Conservation (phyloP, 2,888 invertebrate genomes). For the Aproaerema taeniolella region DNA sequence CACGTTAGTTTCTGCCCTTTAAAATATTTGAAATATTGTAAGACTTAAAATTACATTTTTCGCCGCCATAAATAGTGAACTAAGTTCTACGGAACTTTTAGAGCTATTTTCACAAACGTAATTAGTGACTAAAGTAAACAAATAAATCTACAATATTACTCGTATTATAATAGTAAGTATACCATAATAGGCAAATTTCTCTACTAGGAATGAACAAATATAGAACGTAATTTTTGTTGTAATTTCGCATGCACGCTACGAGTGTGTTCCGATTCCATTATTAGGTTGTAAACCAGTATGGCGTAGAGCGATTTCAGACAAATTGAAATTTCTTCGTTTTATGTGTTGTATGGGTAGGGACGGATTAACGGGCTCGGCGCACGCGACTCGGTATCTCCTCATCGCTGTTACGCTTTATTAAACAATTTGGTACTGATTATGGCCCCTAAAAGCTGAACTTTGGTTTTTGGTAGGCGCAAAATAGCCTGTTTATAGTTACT, state of each 20-base stretch:
- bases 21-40: too few species aligned
- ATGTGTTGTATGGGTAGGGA: constrained; percentile 29
- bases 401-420: constrained; percentile 69
- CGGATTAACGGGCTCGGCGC: constrained; percentile 58
- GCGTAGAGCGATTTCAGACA: constrained; percentile 44
- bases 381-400: constrained; percentile 63
- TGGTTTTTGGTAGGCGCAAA: constrained; percentile 31
- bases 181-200: too few species aligned
- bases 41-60: too few species aligned
- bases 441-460: constrained; percentile 33
- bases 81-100: too few species aligned
- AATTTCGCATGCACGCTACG: constrained; percentile 24
- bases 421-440: constrained; percentile 70
- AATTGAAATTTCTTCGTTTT: constrained; percentile 61
- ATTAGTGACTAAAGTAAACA: too few species aligned
- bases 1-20: too few species aligned
- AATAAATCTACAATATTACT: too few species aligned
- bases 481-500: constrained; percentile 5
- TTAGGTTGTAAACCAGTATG: constrained; percentile 29
- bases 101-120: too few species aligned
- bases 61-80: too few species aligned
- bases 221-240: constrained; percentile 9
- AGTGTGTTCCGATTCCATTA: constrained; percentile 36
- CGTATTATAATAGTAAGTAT: too few species aligned
- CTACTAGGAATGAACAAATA: too few species aligned